Base-by-base conservation (phyloP, 1,140 invertebrate genomes). In the Pollicipes pollicipes region DNA sequence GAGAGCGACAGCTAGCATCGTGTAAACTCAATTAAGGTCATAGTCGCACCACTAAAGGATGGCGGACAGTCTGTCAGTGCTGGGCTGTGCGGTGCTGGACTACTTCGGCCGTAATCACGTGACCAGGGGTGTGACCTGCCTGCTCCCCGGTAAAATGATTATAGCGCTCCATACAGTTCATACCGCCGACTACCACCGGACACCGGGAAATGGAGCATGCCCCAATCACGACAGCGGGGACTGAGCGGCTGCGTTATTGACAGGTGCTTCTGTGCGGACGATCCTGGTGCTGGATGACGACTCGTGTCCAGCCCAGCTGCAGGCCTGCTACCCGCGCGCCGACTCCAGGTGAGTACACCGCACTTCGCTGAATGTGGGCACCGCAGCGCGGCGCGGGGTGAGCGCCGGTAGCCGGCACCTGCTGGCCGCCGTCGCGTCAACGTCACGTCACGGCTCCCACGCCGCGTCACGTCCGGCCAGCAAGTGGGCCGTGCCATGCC, bases 251-350 rank as follows among this genome's bases (percentile, higher is more conserved):
- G 45, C 24, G 2, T 58, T 16, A 21, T 58, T 21, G 45, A 3
- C 68, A n/a, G 76, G 73, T 0, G 85, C 91, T 45, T 78, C 80
- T 1, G 75, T 80, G 0, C 82, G 88, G 71, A 92, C 90, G 1
- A 84, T 91, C 58, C 82, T 95, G 66, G 87, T 90, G 35, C 80
- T 96, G 72, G 91, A 95, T 77, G 91, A 95, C 74, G 90, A 91
- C 75, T 88, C 91, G 0, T 83, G 90, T 69, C 93, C 92, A 0
- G 91, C 91, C 0, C 90, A 90, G 67, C 79, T 96, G 35, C 90
- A 94, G 80, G 89, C 90, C 35, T 95, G 92, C 77, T 91, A 95
- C 81, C 92, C 92, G 0, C 87, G 88, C 78, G 91, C 92, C 73
- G 91, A 94, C 79, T 72, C 74, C 21, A 72, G 72, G 45, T 58